Evolutionary conservation across 2,797 vertebrate species (phyloP).

Genomic region (Florisuga fusca): DNA sequence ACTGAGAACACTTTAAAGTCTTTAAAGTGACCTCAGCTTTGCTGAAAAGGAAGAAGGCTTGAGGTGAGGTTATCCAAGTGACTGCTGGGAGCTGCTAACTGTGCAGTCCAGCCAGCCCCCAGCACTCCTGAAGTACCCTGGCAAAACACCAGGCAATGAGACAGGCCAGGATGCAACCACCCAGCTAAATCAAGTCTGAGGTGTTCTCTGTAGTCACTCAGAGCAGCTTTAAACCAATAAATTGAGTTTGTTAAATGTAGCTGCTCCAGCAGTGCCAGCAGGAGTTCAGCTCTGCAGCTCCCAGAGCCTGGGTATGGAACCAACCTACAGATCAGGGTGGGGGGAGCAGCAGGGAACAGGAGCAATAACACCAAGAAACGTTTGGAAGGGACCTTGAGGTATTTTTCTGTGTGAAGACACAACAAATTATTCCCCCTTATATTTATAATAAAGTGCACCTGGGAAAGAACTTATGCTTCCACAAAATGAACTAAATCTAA

Average conservation of each 20-base stretch:
- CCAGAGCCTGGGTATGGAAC: background rate
- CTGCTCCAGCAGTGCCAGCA: background rate
- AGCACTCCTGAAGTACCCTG: background rate
- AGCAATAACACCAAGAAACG: background rate
- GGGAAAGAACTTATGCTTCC: background rate
- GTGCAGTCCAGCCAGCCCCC: background rate
- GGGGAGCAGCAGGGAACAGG: background rate
- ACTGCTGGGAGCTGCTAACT: background rate
- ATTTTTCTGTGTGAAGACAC: background rate
- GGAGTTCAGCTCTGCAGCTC: background rate
- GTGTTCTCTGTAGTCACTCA: background rate
- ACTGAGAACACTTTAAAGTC: background rate
- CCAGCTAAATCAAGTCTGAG: background rate
- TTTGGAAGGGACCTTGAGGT: background rate
- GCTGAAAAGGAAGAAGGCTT: background rate
- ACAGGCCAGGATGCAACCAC: background rate
- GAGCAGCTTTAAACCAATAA: background rate
- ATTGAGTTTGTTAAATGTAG: background rate
- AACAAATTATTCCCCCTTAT: background rate
- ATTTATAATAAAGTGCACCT: background rate
- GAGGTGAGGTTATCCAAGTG: background rate
- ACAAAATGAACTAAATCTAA: background rate
- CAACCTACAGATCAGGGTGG: accelerated
- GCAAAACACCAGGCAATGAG: background rate
- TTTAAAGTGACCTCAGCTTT: background rate